Evolutionary conservation across 2,113 vertebrate species (phyloP).

Genomic region (Myotis brandtii): DNA sequence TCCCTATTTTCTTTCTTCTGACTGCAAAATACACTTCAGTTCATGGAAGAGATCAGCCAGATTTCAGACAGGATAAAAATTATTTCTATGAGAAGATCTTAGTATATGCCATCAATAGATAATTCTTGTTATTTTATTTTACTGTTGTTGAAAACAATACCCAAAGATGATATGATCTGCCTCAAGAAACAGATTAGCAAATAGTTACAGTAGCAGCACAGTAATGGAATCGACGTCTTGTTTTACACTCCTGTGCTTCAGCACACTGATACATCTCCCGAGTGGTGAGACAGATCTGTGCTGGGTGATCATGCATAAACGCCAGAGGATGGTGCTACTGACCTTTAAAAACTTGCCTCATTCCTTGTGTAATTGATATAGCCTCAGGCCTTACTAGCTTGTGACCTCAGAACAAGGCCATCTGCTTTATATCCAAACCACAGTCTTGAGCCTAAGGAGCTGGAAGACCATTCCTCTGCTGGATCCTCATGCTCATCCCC

Average conservation of each 20-base stretch:
- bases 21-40: slow-evolving; percentile 8
- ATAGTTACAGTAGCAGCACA: background rate
- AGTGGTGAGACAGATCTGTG: background rate
- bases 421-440: background rate
- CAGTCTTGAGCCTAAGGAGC: background rate
- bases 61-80: slow-evolving; percentile 31
- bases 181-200: slow-evolving; percentile 36
- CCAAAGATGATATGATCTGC: background rate
- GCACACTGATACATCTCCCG: background rate
- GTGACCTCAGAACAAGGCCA: slow-evolving; percentile 37
- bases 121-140: slow-evolving; percentile 51
- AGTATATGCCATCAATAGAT: background rate
- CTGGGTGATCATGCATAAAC: background rate
- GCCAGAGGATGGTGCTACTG: slow-evolving; percentile 14
- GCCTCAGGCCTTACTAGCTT: background rate
- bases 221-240: background rate
- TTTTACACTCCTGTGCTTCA: background rate
- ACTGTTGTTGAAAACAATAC: slow-evolving; percentile 47
- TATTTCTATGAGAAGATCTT: slow-evolving; percentile 25
- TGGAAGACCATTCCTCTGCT: background rate
- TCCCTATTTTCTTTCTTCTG: background rate
- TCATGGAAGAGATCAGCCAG: background rate
- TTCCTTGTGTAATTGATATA: slow-evolving; percentile 14
- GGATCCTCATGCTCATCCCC: background rate
- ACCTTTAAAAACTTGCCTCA: slow-evolving; percentile 1